A percentile compares a stretch with the other conserved stretches of the same genome.
These are phyloP conservation scores for Dasysyrphus tricinctus DNA, from an alignment of 2,888 invertebrate species.

Conservation along the genomic window DNA sequence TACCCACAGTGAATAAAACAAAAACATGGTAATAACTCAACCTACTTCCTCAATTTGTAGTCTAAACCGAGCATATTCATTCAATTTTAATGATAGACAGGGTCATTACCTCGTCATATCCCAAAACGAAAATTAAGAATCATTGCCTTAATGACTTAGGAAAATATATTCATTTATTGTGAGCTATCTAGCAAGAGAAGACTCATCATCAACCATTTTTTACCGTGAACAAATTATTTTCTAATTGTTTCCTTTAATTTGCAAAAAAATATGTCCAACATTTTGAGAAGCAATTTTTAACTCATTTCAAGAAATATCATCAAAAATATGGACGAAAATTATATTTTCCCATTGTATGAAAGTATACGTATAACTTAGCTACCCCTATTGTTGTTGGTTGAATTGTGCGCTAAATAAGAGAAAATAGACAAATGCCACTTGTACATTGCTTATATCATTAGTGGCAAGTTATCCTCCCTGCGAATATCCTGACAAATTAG, in stretches of 20 bases:
- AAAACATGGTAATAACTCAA: too few species aligned
- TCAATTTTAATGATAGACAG: neutral
- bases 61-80: neutral
- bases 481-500: conserved; percentile 74
- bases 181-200: neutral
- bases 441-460: conserved; percentile 74
- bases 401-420: conserved; percentile 54
- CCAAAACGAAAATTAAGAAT: neutral
- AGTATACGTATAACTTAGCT: conserved; percentile 1
- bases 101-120: conserved; percentile 25
- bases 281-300: conserved; percentile 72
- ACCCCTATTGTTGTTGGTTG: conserved; percentile 34
- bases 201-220: neutral
- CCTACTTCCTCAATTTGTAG: too few species aligned
- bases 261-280: conserved; percentile 21
- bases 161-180: neutral
- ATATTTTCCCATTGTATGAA: conserved; percentile 9
- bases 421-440: conserved; percentile 68
- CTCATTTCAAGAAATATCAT: conserved; percentile 57
- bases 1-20: too few species aligned
- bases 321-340: conserved; percentile 12
- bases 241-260: conserved; percentile 47
- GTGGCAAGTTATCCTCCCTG: conserved; percentile 62
- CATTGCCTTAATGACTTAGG: conserved; percentile 35
- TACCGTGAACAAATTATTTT: conserved; percentile 40